Evolutionary conservation across 2,888 invertebrate genomes (phyloP).

Genomic region (Carabus problematicus): DNA sequence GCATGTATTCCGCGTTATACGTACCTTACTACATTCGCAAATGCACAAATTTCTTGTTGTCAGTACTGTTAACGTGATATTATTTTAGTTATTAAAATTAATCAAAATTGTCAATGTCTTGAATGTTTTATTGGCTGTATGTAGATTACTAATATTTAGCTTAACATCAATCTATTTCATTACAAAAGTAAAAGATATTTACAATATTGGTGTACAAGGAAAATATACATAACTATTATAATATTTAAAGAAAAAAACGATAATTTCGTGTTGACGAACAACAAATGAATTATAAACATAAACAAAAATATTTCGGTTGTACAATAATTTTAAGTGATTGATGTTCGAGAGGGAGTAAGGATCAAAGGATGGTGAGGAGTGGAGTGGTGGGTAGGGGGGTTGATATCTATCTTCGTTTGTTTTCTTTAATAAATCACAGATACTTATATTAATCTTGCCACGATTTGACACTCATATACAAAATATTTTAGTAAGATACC

Average conservation of each 20-base stretch:
- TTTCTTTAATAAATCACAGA: slow-evolving; percentile 58
- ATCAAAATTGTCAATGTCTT: slow-evolving; percentile 18
- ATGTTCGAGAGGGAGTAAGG: background rate
- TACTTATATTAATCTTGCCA: slow-evolving; percentile 58
- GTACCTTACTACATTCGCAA: too few relatives aligned
- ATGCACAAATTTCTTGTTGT: too few relatives aligned
- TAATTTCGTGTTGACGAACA: slow-evolving; percentile 38
- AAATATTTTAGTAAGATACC: slow-evolving; percentile 1
- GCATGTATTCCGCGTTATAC: too few relatives aligned
- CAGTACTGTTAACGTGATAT: background rate
- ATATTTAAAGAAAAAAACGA: slow-evolving; percentile 6
- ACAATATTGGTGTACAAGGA: slow-evolving; percentile 49
- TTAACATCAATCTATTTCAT: slow-evolving; percentile 46
- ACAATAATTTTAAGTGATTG: background rate
- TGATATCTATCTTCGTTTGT: slow-evolving; percentile 47
- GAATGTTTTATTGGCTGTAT: slow-evolving; percentile 37
- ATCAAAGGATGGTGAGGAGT: background rate
- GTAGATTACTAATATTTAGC: slow-evolving; percentile 38
- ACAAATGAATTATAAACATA: background rate
- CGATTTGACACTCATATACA: slow-evolving; percentile 42
- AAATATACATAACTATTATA: slow-evolving; percentile 38
- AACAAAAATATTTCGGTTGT: background rate
- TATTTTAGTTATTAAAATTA: background rate
- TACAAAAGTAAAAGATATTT: slow-evolving; percentile 58
- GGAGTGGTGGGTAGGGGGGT: slow-evolving; percentile 9